Conservation (phyloP, 2,888 invertebrate genomes). For the Eupithecia abbreviata region DNA sequence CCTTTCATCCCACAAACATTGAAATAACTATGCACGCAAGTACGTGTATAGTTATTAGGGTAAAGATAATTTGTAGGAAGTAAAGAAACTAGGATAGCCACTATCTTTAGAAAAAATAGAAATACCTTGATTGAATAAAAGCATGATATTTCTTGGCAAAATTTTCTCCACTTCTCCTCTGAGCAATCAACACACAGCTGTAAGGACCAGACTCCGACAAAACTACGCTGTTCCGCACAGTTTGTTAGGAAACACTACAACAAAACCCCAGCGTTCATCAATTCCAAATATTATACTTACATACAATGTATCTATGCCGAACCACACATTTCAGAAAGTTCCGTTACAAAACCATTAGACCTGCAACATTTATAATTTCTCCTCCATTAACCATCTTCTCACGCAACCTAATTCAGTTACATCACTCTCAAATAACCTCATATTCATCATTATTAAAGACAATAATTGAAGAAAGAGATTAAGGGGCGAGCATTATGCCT, state of each 20-base stretch:
- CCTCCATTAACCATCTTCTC: conserved; percentile 38
- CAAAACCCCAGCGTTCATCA: not conserved
- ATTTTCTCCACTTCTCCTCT: not conserved
- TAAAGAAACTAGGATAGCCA: not conserved
- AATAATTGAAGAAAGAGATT: conserved; percentile 64
- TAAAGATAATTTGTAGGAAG: not conserved
- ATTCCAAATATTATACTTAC: not conserved
- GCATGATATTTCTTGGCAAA: not conserved
- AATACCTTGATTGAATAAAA: too few species aligned
- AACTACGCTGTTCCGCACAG: not conserved
- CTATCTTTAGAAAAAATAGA: not conserved
- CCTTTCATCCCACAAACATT: not conserved
- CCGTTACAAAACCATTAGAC: conserved; percentile 5
- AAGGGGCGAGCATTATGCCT: conserved; percentile 67
- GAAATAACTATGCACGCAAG: not conserved
- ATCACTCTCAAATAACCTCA: conserved; percentile 60
- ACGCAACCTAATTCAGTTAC: conserved; percentile 49
- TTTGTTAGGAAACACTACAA: not conserved
- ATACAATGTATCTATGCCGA: not conserved
- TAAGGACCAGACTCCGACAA: not conserved
- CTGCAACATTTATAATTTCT: conserved; percentile 25
- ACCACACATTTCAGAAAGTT: not conserved
- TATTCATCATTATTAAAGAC: conserved; percentile 68
- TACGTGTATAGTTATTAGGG: not conserved
- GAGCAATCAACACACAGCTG: not conserved